phyloP scores from a whole-genome alignment of 2,888 invertebrate species.

The Marronus borbonicus region DNA sequence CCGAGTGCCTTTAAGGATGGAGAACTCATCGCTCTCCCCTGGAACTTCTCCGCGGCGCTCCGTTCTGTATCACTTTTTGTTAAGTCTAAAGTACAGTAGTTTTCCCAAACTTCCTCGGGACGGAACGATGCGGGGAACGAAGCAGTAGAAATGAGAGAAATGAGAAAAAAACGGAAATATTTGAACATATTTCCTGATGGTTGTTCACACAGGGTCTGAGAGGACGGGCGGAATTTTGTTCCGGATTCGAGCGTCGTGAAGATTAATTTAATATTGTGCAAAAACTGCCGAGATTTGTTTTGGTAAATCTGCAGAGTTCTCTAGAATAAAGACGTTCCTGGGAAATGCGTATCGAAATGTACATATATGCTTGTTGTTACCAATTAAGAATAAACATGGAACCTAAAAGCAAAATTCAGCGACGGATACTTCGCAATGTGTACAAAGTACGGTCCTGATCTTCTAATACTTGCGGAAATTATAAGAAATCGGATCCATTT shows the following conservation, averaged over 20 bases:
- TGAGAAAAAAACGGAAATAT: neutral
- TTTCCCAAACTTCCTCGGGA: neutral
- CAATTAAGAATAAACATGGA: no score
- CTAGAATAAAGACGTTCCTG: no score
- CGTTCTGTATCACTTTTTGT: constrained; percentile 9
- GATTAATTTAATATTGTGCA: constrained; percentile 11
- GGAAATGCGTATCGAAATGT: no score
- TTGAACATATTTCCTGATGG: neutral
- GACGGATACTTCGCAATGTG: no score
- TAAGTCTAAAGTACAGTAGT: neutral
- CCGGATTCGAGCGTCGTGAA: constrained; percentile 1
- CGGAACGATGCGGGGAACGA: neutral
- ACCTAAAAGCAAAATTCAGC: no score
- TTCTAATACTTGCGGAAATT: no score
- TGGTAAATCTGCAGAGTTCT: neutral
- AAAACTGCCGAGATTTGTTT: neutral
- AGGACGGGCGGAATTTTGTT: neutral
- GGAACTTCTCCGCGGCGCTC: neutral
- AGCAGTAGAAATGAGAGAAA: neutral
- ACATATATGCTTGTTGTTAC: no score
- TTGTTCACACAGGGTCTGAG: neutral
- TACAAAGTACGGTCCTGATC: no score
- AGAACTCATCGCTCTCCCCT: neutral
- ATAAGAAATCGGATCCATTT: no score
- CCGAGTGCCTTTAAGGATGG: constrained; percentile 1